phyloP scores from a whole-genome alignment of 2,888 invertebrate genomes.

The Drosophila helvetica region DNA sequence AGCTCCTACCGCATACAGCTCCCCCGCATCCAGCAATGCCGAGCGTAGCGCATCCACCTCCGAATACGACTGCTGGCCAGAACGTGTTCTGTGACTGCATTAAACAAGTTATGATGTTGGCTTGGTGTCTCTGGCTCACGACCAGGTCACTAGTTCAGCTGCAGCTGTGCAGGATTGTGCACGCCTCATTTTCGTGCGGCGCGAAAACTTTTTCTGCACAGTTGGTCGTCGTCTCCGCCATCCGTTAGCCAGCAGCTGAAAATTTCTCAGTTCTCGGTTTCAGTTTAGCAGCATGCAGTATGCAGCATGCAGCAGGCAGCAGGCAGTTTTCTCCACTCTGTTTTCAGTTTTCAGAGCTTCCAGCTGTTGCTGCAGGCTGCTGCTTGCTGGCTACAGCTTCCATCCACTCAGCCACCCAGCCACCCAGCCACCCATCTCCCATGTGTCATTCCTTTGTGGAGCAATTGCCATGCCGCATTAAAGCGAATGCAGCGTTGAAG shows the following conservation, averaged over 20 bases:
- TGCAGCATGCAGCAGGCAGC: not conserved
- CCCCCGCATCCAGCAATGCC: not conserved
- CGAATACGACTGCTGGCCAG: constrained; percentile 32
- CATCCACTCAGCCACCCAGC: constrained; percentile 22
- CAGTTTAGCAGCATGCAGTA: not conserved
- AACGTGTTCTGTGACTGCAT: constrained; percentile 51
- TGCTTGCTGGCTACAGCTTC: no score
- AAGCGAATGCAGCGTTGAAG: constrained; percentile 73
- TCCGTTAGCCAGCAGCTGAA: constrained; percentile 1
- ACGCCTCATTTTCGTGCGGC: constrained; percentile 74
- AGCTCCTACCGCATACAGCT: constrained; percentile 12
- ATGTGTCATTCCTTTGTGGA: constrained; percentile 73
- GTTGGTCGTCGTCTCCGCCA: constrained; percentile 41
- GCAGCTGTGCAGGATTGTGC: constrained; percentile 64
- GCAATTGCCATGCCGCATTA: constrained; percentile 75
- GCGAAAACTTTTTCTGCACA: constrained; percentile 66
- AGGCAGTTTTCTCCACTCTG: not conserved
- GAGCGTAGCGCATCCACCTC: not conserved
- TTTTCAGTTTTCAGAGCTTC: constrained; percentile 1
- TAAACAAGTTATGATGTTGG: constrained; percentile 66
- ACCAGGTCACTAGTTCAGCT: constrained; percentile 82
- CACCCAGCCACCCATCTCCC: constrained; percentile 38
- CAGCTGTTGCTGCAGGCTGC: not conserved
- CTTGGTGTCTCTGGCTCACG: constrained; percentile 71
- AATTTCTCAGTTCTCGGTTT: not conserved